Conservation (phyloP, 2,888 invertebrate species). For the Acholoe squamosa region DNA sequence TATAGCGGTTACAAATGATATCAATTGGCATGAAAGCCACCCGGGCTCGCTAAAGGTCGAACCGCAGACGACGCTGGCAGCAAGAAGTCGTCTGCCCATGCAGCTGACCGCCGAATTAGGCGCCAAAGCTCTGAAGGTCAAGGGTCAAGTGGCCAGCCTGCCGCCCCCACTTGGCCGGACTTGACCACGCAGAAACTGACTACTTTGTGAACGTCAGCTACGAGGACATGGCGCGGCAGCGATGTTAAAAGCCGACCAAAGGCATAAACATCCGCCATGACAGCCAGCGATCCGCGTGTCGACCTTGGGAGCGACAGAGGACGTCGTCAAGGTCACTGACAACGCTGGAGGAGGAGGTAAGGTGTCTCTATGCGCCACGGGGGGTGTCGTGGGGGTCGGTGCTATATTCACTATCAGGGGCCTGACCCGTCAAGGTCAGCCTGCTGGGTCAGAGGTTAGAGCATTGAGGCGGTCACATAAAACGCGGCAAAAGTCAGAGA, state of each 20-base stretch:
- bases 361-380: too few relatives aligned
- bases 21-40: constrained; percentile 58
- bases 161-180: constrained; percentile 16
- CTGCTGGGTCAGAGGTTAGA: neutral
- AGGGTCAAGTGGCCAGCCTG: constrained; percentile 18
- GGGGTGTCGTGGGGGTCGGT: constrained; percentile 1
- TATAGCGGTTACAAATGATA: constrained; percentile 56
- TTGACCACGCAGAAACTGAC: constrained; percentile 45
- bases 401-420: neutral
- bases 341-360: too few relatives aligned
- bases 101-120: constrained; percentile 53
- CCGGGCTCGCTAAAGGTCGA: neutral
- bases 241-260: neutral
- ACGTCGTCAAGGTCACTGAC: neutral
- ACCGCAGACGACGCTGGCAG: neutral
- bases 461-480: neutral
- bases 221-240: neutral
- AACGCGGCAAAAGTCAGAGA: neutral
- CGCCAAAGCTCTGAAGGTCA: constrained; percentile 44
- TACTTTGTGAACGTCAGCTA: neutral
- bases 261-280: constrained; percentile 29
- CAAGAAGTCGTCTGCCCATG: constrained; percentile 9
- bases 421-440: constrained; percentile 31
- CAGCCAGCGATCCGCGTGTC: neutral
- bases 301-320: neutral